Evolutionary conservation across 2,797 vertebrate genomes (phyloP).

Genomic region (Eospalax fontanierii): DNA sequence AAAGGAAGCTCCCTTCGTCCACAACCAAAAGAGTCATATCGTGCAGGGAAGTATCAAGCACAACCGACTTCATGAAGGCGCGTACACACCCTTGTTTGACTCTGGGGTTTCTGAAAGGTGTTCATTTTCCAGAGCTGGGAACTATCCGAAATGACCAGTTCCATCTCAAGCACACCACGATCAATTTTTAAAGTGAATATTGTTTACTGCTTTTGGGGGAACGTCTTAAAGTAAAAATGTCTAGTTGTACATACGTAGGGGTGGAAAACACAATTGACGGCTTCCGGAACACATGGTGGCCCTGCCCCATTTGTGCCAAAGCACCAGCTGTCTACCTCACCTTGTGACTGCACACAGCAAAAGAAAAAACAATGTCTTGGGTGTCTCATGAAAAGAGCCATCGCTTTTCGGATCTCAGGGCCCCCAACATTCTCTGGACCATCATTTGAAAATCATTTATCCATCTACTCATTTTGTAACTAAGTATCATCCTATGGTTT

Average conservation of each 20-base stretch:
- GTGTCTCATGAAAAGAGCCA: background rate
- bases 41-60: conserved; percentile 98
- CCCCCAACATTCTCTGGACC: background rate
- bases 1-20: conserved; percentile 99
- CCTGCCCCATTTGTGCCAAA: fast-evolving
- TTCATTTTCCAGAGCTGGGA: no score
- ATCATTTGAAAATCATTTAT: background rate
- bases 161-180: no score
- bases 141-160: no score
- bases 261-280: background rate
- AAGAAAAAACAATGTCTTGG: background rate
- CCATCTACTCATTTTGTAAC: background rate
- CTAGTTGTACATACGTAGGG: no score
- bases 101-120: conserved; percentile 85
- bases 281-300: fast-evolving
- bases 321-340: background rate
- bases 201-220: background rate
- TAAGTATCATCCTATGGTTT: background rate
- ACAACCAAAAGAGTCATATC: conserved; percentile 56
- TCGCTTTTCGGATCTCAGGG: background rate
- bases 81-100: conserved; percentile 94
- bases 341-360: background rate
- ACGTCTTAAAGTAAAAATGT: background rate
- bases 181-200: background rate
- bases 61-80: conserved; percentile 98